Base-by-base conservation (phyloP, 2,113 vertebrate genomes). In the Oenanthe melanoleuca region DNA sequence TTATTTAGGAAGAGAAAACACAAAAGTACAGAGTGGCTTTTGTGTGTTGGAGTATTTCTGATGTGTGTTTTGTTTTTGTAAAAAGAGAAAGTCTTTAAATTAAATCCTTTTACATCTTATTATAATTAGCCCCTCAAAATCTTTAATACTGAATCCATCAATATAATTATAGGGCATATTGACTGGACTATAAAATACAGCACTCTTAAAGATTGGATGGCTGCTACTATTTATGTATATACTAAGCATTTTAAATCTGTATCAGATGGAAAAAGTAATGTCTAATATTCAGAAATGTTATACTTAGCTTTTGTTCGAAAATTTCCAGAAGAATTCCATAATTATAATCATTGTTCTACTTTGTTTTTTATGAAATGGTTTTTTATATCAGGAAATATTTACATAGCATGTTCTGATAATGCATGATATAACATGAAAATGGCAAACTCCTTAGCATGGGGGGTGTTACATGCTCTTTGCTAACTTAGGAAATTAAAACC, bases 181-280 rank as follows among this genome's bases (percentile, higher is more conserved):
- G 79, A 83, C 50, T 42, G 20, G 44, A 92, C 23, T 82, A 18
- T 88, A 69, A 79, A 82, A 31, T 47, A 61, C 49, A 75, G 44
- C 50, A 50, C 63, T 95, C 52, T 53, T 52, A 29, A 75, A 87
- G 40, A 72, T 47, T 50, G 42, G n/a, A 52, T 90, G 37, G 61
- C 80, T 89, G 45, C 49, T 75, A 60, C 56, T 92, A 28, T 80
- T 74, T 86, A 85, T 92, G 52, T 95, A 88, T 89, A 85, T 94
- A 80, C 42, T 78, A 59, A 53, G 8, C 74, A 64, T 95, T 93
- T 88, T 55, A 92, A 87, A 94, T 96, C 95, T 96, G 92, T 94
- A 96, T 96, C 96, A 95, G 94, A 97, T 97, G 95, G 91, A 65
- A 94, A 90, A 93, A 95, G 29, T 95, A 94, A 90, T 88, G 69